Conservation (phyloP, 2,888 invertebrate species). For the Drosophila melanocephala region DNA sequence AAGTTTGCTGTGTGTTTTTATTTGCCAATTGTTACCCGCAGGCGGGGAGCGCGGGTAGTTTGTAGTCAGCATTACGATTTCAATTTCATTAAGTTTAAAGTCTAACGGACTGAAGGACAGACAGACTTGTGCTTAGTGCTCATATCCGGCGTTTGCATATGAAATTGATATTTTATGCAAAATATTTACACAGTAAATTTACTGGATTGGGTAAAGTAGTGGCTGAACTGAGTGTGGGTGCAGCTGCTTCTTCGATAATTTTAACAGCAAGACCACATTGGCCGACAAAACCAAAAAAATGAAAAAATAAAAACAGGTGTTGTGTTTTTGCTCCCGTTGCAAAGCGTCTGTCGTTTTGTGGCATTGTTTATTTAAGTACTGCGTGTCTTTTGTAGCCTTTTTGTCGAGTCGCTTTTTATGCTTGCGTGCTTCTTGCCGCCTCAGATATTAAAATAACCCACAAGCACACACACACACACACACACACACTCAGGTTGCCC, state of each 20-base stretch:
- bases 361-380: slow-evolving; percentile 72
- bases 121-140: slow-evolving; percentile 43
- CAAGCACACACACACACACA: slow-evolving; percentile 5
- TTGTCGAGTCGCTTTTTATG: slow-evolving; percentile 51
- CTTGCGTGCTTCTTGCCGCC: slow-evolving; percentile 44
- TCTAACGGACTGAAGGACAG: slow-evolving; percentile 11
- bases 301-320: slow-evolving; percentile 1
- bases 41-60: neutral
- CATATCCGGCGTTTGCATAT: slow-evolving; percentile 65
- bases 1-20: slow-evolving; percentile 50
- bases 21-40: neutral
- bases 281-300: neutral
- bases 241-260: slow-evolving; percentile 65
- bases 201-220: neutral
- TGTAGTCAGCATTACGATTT: slow-evolving; percentile 40
- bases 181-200: slow-evolving; percentile 58
- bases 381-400: slow-evolving; percentile 47
- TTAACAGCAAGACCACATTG: slow-evolving; percentile 42
- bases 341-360: slow-evolving; percentile 65
- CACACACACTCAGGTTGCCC: slow-evolving; percentile 8
- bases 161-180: slow-evolving; percentile 82
- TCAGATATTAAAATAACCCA: slow-evolving; percentile 43
- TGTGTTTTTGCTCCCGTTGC: slow-evolving; percentile 22
- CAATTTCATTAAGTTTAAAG: slow-evolving; percentile 71
- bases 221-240: neutral